Base-by-base conservation (phyloP, 2,888 invertebrate species). In the Eulithis testata region DNA sequence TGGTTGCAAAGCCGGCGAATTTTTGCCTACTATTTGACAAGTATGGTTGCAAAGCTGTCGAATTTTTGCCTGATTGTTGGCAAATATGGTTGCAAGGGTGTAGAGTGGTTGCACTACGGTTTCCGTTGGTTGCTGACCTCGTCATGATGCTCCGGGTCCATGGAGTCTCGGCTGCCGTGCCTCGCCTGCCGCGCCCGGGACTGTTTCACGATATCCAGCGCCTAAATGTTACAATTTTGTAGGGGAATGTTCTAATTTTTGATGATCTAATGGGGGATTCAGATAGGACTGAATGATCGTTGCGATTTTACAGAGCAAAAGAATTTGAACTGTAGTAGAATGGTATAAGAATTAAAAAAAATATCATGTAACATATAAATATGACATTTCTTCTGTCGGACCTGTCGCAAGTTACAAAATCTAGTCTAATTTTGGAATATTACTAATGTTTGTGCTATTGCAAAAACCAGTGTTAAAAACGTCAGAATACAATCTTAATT, bases 181-280 rank as follows among this genome's bases (percentile, higher is more conserved):
- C 96, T 94, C 65, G 94, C 95, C 78, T 95, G 94, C 66, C 95
- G 95, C 78, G 96, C 96, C 85, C 98, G 97, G 64, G 97, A 96
- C 94, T 98, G 97, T 93, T 98, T 98, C 84, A 98, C 97, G 85
- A 98, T 96, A 94, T 98, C 98, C 94, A 98, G 94, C 73, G 98
- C 98, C 97, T 97, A 91, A 66, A n/a, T 27, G 12, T 11, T 12
- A 36, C 27, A 55, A 60, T 50, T 40, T 65, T 62, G 56, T 60
- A 37, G 9, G 12, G 45, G 65, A 70, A 21, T 31, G 68, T 69
- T 68, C 71, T 74, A 73, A 74, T 73, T 71, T 65, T 65, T 27
- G 27, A 27, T 27, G 1, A 8, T 1, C n/a, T 3, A 45, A 45
- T 45, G 5, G 12, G 40, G 31, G 5, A 31, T 31, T 31, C 31